Percentiles rank a stretch among this genome's conserved stretches.
Conservation (phyloP, 2,797 vertebrate species). For the Atherinosoma microstoma region DNA sequence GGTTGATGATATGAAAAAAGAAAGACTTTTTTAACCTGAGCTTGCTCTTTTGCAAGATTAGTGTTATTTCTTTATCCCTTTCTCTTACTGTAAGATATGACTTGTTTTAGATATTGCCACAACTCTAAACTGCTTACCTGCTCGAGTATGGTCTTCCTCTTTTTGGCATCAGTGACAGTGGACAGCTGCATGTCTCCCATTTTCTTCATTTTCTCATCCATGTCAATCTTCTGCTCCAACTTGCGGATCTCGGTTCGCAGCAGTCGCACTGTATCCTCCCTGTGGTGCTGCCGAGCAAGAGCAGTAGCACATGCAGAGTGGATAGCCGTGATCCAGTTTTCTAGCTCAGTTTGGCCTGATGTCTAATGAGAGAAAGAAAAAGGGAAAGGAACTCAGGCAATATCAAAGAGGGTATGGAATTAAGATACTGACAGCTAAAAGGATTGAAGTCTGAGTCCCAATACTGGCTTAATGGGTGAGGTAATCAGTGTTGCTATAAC, state of each 20-base stretch:
- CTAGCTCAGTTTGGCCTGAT: constrained; percentile 92
- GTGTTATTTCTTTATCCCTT: neutral
- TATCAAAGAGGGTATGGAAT: neutral
- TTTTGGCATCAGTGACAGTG: constrained; percentile 90
- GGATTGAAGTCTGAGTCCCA: constrained; percentile 22
- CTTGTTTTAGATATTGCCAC: neutral
- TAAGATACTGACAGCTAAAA: constrained; percentile 30
- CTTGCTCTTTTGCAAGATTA: neutral
- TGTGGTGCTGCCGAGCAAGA: constrained; percentile 90
- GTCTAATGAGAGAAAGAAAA: constrained; percentile 79
- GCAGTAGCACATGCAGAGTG: constrained; percentile 92
- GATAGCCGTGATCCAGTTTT: constrained; percentile 96
- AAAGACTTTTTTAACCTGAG: neutral
- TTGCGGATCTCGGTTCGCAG: constrained; percentile 90
- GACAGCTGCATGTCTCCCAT: constrained; percentile 99
- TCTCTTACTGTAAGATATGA: neutral
- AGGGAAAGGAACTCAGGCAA: neutral
- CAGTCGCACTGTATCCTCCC: constrained; percentile 91
- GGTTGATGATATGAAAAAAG: neutral
- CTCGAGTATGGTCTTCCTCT: constrained; percentile 94
- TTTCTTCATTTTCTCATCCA: constrained; percentile 99
- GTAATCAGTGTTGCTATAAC: constrained; percentile 31
- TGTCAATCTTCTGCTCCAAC: constrained; percentile 97
- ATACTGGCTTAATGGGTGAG: constrained; percentile 19
- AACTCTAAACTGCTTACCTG: constrained; percentile 81